A percentile compares a stretch with the other conserved stretches of the same genome.
Evolutionary conservation across 37 sponge, comb jelly and placozoan species (phyloP).

Genomic region (Eunapius fragilis): DNA sequence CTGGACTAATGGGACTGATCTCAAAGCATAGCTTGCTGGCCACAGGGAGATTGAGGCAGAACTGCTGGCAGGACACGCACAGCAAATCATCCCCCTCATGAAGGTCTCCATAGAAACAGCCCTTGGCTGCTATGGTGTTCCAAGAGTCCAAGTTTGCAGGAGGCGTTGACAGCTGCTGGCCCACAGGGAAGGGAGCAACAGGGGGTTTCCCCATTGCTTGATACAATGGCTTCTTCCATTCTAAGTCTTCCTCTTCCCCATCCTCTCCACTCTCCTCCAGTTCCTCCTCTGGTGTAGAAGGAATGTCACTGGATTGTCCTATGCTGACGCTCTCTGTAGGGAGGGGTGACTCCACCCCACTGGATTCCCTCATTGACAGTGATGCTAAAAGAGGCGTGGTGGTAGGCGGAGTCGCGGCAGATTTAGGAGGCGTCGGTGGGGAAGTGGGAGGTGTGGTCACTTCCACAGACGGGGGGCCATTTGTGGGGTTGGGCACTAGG

Average conservation of each 20-base stretch:
- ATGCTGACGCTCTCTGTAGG: background rate
- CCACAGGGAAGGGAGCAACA: background rate
- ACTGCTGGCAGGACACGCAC: conserved; percentile 44
- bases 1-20: background rate
- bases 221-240: background rate
- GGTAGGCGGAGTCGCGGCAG: background rate
- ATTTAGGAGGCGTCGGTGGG: background rate
- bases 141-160: conserved; percentile 31
- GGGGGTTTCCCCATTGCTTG: background rate
- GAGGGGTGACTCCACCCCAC: background rate
- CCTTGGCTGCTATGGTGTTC: conserved; percentile 72
- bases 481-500: background rate
- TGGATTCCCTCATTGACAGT: background rate
- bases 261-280: background rate
- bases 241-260: background rate
- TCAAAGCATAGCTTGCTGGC: background rate
- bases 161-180: background rate
- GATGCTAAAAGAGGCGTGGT: background rate
- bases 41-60: conserved; percentile 46
- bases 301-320: background rate
- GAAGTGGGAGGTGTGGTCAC: background rate
- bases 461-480: background rate
- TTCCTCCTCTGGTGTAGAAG: background rate
- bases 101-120: conserved; percentile 68
- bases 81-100: conserved; percentile 4